Evolutionary conservation across 2,113 vertebrate genomes (phyloP).

Genomic region (Cynocephalus volans): DNA sequence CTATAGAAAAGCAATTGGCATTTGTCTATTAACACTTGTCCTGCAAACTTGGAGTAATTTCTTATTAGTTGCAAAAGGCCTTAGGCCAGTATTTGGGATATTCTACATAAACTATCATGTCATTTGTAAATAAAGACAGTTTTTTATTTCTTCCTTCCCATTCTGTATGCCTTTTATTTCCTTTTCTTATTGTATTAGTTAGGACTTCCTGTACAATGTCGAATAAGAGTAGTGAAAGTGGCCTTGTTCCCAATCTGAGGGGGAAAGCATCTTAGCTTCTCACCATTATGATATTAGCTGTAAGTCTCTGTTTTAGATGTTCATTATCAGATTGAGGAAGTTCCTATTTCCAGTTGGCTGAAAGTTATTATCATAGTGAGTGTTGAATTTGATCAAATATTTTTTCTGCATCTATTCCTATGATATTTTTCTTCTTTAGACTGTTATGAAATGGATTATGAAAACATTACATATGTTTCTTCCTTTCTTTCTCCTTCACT

Average conservation of each 20-base stretch:
- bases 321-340: neutral
- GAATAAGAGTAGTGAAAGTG: neutral
- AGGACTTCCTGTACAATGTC: neutral
- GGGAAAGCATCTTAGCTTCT: neutral
- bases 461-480: no score
- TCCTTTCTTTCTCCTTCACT: no score
- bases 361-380: neutral
- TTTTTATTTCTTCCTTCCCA: neutral
- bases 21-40: neutral
- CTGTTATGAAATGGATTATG: neutral
- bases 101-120: neutral
- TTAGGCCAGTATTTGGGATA: neutral
- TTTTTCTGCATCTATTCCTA: neutral
- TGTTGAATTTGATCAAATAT: neutral
- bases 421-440: neutral
- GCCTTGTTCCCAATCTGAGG: neutral
- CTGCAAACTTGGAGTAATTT: neutral
- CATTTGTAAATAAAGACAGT: neutral
- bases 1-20: neutral
- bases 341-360: neutral
- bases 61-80: neutral
- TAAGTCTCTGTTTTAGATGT: neutral
- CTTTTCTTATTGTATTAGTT: neutral
- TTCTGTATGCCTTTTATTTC: neutral
- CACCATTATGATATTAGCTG: neutral